Evolutionary conservation across 2,797 vertebrate genomes (phyloP).

Genomic region (Knipowitschia caucasica): DNA sequence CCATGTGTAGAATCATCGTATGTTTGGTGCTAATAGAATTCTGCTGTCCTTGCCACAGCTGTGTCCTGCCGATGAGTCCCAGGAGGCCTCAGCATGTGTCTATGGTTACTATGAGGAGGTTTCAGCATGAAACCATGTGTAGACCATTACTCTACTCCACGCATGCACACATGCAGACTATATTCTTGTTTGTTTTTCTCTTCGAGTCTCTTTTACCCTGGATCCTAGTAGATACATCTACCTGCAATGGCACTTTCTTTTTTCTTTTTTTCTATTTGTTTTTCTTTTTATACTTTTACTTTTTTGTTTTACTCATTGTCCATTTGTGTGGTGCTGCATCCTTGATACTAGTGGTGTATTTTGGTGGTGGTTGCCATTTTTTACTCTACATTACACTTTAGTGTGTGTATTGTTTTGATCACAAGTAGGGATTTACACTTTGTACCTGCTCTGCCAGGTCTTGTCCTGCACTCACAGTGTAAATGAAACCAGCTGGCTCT

Average conservation of each 20-base stretch:
- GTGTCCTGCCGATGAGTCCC: constrained; percentile 80
- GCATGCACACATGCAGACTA: constrained; percentile 17
- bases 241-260: constrained; percentile 13
- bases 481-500: constrained; percentile 79
- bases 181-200: constrained; percentile 44
- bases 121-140: constrained; percentile 77
- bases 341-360: too few species aligned
- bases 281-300: too few species aligned
- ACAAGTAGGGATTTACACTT: constrained; percentile 60
- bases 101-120: constrained; percentile 80
- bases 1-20: constrained; percentile 15
- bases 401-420: constrained; percentile 55
- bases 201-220: constrained; percentile 3
- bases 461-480: constrained; percentile 59
- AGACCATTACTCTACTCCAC: constrained; percentile 66
- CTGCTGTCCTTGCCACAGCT: constrained; percentile 80
- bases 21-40: constrained; percentile 77
- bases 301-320: too few species aligned
- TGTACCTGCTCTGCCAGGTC: constrained; percentile 63
- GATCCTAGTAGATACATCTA: too few species aligned
- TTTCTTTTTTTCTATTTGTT: constrained; percentile 32
- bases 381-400: constrained; percentile 37
- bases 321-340: too few species aligned
- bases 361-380: constrained; percentile 31
- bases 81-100: constrained; percentile 77